These are phyloP conservation scores for Dioctria linearis DNA, from an alignment of 2,888 invertebrate genomes.

Conservation along the genomic window DNA sequence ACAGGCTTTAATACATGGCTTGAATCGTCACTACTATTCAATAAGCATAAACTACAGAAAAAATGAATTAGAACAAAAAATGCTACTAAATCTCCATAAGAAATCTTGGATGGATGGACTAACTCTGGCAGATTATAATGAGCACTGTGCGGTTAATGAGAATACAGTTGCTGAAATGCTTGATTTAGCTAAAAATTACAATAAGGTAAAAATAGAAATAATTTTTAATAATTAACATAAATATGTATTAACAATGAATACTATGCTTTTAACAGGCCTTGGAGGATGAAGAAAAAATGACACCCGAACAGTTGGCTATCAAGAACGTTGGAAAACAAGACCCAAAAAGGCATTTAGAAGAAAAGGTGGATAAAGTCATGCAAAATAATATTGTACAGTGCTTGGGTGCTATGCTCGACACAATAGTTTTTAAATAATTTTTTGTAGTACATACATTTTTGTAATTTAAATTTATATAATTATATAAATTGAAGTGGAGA, in stretches of 20 bases:
- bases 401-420: constrained; percentile 96
- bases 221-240: constrained; percentile 53
- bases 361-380: constrained; percentile 97
- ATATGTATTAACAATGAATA: constrained; percentile 29
- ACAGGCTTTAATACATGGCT: constrained; percentile 98
- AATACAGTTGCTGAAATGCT: constrained; percentile 96
- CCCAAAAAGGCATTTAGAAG: constrained; percentile 99
- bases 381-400: constrained; percentile 98
- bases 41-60: constrained; percentile 99
- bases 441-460: constrained; percentile 10
- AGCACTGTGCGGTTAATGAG: constrained; percentile 94
- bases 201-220: constrained; percentile 76
- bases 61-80: constrained; percentile 99
- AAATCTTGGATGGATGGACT: constrained; percentile 99
- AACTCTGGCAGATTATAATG: constrained; percentile 90
- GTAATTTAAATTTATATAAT: constrained; percentile 12
- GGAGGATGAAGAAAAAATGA: constrained; percentile 99
- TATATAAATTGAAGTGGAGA: not conserved
- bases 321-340: constrained; percentile 99
- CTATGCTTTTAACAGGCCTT: constrained; percentile 74
- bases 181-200: constrained; percentile 97
- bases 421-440: constrained; percentile 87
- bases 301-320: constrained; percentile 98
- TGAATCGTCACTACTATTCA: constrained; percentile 99
- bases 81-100: constrained; percentile 98